Evolutionary conservation across 2,888 invertebrate genomes (phyloP).

Genomic region (Melitaea athalia): DNA sequence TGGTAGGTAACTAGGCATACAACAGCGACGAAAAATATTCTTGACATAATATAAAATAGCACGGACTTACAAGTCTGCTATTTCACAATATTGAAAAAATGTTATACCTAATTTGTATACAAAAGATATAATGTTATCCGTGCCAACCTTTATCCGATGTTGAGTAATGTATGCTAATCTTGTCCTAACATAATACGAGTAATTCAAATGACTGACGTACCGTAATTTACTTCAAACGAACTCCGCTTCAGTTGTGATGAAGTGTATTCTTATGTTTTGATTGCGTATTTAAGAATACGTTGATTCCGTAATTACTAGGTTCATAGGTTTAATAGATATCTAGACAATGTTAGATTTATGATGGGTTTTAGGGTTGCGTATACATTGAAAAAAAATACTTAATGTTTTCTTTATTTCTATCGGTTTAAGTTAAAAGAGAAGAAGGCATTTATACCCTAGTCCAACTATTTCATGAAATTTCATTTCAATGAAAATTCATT

Average conservation of each 20-base stretch:
- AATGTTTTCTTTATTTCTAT: not conserved
- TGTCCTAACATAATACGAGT: constrained; percentile 18
- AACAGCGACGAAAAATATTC: too few relatives aligned
- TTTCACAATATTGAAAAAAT: too few relatives aligned
- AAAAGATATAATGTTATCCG: not conserved
- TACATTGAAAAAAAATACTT: not conserved
- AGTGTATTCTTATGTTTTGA: constrained; percentile 33
- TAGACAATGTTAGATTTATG: constrained; percentile 3
- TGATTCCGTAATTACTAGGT: constrained; percentile 30
- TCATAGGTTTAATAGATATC: constrained; percentile 26
- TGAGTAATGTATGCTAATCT: constrained; percentile 15
- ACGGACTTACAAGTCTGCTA: too few relatives aligned
- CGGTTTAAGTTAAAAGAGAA: too few relatives aligned
- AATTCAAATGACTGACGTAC: constrained; percentile 27
- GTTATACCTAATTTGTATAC: not conserved
- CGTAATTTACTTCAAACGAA: constrained; percentile 33
- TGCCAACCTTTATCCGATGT: not conserved
- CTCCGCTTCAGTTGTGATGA: constrained; percentile 30
- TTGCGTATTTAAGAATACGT: constrained; percentile 26
- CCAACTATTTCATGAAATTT: too few relatives aligned
- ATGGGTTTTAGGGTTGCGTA: not conserved
- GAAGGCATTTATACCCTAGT: too few relatives aligned
- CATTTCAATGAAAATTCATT: too few relatives aligned
- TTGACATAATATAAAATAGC: too few relatives aligned
- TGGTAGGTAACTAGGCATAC: too few relatives aligned